Evolutionary conservation across 30 jellyfish, hydroid and myxozoan species (phyloP).

Genomic region (Catostylus mosaicus): DNA sequence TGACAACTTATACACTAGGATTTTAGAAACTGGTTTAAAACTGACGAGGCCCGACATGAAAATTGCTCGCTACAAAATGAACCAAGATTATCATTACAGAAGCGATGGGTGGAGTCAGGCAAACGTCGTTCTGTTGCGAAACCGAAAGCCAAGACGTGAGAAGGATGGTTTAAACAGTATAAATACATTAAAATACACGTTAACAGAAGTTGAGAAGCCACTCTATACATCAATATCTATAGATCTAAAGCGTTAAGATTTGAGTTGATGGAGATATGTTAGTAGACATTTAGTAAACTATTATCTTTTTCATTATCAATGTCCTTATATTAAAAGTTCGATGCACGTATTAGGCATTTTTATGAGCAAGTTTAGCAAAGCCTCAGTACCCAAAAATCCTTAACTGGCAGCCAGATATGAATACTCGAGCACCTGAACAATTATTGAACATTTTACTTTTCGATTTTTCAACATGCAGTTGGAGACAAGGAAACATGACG

Average conservation of each 20-base stretch:
- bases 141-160: neutral
- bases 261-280: too few relatives aligned
- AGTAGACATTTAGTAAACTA: too few relatives aligned
- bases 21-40: neutral
- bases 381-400: too few relatives aligned
- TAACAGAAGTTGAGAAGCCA: neutral
- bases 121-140: conserved; percentile 2
- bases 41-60: neutral
- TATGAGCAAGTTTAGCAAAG: too few relatives aligned
- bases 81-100: conserved; percentile 5
- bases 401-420: too few relatives aligned
- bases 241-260: neutral
- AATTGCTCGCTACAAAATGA: conserved; percentile 19
- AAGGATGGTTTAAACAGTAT: neutral
- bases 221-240: neutral
- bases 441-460: too few relatives aligned
- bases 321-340: too few relatives aligned
- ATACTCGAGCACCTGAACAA: too few relatives aligned
- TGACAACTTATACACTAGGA: neutral
- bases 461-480: too few relatives aligned
- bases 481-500: too few relatives aligned
- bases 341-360: too few relatives aligned
- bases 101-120: conserved; percentile 3
- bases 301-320: too few relatives aligned
- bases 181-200: neutral